Evolutionary conservation across 2,888 invertebrate species (phyloP).

Genomic region (Drosophila mulleri): DNA sequence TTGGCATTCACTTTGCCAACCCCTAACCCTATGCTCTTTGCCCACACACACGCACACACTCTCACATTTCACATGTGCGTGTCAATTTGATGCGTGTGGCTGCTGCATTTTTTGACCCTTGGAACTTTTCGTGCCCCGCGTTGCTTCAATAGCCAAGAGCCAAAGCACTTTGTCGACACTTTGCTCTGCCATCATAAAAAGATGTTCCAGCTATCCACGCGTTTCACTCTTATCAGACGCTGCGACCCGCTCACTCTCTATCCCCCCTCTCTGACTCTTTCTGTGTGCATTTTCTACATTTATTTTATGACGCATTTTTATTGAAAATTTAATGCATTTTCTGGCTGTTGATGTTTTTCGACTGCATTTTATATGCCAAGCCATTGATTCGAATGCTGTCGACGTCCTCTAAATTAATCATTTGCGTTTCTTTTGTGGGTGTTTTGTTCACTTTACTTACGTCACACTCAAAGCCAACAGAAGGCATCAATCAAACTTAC

Average conservation of each 20-base stretch:
- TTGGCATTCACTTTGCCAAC: constrained; percentile 36
- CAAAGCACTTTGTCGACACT: constrained; percentile 71
- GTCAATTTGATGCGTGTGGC: constrained; percentile 56
- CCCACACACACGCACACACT: constrained; percentile 10
- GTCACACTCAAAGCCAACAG: constrained; percentile 32
- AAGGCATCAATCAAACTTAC: constrained; percentile 47
- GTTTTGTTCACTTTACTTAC: constrained; percentile 39
- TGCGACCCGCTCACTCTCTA: neutral
- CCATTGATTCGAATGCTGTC: constrained; percentile 37
- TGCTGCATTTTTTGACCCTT: constrained; percentile 53
- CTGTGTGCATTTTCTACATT: constrained; percentile 54
- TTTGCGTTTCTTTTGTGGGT: constrained; percentile 39
- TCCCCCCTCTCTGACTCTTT: neutral
- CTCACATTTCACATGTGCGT: constrained; percentile 53
- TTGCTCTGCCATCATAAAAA: constrained; percentile 45
- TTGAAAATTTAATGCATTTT: constrained; percentile 73
- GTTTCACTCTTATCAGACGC: constrained; percentile 7
- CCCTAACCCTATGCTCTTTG: constrained; percentile 23
- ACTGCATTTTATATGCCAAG: constrained; percentile 44
- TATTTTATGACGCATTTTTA: constrained; percentile 75
- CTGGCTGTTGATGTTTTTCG: constrained; percentile 29
- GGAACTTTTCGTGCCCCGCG: constrained; percentile 15
- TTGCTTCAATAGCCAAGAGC: constrained; percentile 25
- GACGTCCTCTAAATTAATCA: constrained; percentile 31
- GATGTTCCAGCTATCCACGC: constrained; percentile 34